Evolutionary conservation across 1,140 invertebrate species (phyloP).

Genomic region (Lordiphosa stackelbergi): DNA sequence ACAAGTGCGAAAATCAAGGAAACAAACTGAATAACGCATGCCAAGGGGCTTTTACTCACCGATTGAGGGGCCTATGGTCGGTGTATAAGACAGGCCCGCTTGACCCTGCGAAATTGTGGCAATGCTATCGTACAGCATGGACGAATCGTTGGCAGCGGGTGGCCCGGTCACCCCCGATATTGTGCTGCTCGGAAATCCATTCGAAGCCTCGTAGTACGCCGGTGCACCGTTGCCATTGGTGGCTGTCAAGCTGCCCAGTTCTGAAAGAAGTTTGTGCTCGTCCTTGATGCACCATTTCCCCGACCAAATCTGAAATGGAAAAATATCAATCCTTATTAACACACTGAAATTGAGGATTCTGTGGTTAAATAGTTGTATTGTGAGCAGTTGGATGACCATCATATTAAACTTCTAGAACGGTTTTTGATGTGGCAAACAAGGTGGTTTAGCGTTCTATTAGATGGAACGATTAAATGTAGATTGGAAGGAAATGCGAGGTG

Average conservation of each 20-base stretch:
- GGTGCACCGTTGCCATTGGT: slow-evolving; percentile 61
- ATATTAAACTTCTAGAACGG: no score
- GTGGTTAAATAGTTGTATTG: no score
- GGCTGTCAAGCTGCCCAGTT: slow-evolving; percentile 82
- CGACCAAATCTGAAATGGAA: slow-evolving; percentile 84
- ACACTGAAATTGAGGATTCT: neutral
- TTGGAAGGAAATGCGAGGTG: no score
- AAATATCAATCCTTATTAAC: neutral
- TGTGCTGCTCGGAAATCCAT: slow-evolving; percentile 79
- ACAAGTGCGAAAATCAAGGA: neutral
- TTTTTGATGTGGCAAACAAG: no score
- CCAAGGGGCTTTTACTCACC: slow-evolving; percentile 78
- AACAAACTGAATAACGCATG: neutral
- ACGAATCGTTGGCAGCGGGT: slow-evolving; percentile 44
- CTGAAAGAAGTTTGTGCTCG: slow-evolving; percentile 89
- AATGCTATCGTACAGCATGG: slow-evolving; percentile 84
- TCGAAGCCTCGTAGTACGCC: slow-evolving; percentile 82
- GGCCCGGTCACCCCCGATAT: slow-evolving; percentile 73
- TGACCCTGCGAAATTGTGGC: slow-evolving; percentile 86
- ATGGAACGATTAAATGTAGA: no score
- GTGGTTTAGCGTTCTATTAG: no score
- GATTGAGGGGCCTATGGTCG: slow-evolving; percentile 83
- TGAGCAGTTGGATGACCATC: no score
- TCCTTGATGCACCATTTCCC: slow-evolving; percentile 93
- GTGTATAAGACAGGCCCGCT: slow-evolving; percentile 84